Base-by-base conservation (phyloP, 53 echinoderm and acorn worm species). In the Henricia sp. region DNA sequence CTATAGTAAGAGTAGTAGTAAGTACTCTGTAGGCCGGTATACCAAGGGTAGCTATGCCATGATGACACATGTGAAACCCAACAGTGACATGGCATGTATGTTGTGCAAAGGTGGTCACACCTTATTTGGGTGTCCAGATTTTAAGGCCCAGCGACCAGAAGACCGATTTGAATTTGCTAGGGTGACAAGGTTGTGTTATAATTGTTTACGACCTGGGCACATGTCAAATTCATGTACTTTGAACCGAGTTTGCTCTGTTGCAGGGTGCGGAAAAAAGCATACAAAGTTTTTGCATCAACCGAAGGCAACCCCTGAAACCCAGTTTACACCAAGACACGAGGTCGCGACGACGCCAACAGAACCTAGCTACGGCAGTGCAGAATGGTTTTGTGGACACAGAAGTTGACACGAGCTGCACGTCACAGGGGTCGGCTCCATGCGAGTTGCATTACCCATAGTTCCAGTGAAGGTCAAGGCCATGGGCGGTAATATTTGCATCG, bases 171-270 rank as follows among this genome's bases (percentile, higher is more conserved):
- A 71, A 35, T 62, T 42, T 71, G 88, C 72, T 16, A 69, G 52
- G 36, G 52, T 58, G 28, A 4, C 23, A 25, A 88, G 42, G 37
- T 65, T 83, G 14, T 88, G 72, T 39, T 88, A 55, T 40, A 88
- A 88, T 64, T 88, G 88, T 35, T 50, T 83, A 13, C 48, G n/a
- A 21, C 64, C 83, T 37, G 88, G 88, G 25, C 83, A 88, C 24
- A 48, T 72, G 50, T 72, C 88, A 44, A 70, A 41, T 9, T 26
- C 48, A 62, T 32, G 86, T 70, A 30, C 74, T 73, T 30, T 46
- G 14, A 28, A n/a, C n/a, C n/a, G n/a, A n/a, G n/a, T n/a, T n/a
- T n/a, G n/a, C n/a, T n/a, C n/a, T n/a, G n/a, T n/a, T 73, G 28
- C 60, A 64, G 48, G 14, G 14, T 46, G 48, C 48, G 14, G 8